A percentile compares a stretch with the other conserved stretches of the same genome.
Conservation (phyloP, 2,797 vertebrate species). For the Tympanoctomys barrerae region DNA sequence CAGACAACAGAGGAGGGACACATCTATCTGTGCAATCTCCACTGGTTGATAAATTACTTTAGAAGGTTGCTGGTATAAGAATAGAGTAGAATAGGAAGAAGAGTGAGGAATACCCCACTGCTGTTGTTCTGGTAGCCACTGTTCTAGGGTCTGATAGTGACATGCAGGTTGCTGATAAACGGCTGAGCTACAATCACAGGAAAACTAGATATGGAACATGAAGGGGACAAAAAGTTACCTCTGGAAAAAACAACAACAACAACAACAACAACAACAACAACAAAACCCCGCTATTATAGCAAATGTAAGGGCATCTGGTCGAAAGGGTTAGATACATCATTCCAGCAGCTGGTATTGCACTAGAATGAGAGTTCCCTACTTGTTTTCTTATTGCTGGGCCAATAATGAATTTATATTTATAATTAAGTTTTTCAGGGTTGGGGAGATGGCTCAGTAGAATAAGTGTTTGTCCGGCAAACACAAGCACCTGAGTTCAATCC, state of each 20-base stretch:
- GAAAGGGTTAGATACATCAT: slow-evolving; percentile 91
- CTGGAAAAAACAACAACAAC: too few relatives aligned
- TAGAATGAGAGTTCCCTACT: slow-evolving; percentile 85
- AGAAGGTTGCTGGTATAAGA: slow-evolving; percentile 88
- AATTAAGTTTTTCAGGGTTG: slow-evolving; percentile 86
- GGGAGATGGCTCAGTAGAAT: too few relatives aligned
- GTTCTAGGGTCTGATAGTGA: slow-evolving; percentile 88
- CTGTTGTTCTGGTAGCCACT: not conserved
- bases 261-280: too few relatives aligned
- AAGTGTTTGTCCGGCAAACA: too few relatives aligned
- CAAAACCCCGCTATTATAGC: slow-evolving; percentile 92
- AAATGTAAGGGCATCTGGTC: slow-evolving; percentile 92
- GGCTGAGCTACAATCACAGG: slow-evolving; percentile 89
- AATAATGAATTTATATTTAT: slow-evolving; percentile 92
- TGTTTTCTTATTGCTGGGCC: slow-evolving; percentile 92
- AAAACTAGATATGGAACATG: slow-evolving; percentile 87
- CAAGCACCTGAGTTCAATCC: too few relatives aligned
- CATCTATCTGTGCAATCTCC: slow-evolving; percentile 87
- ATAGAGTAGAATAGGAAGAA: slow-evolving; percentile 86
- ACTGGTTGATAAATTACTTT: slow-evolving; percentile 89
- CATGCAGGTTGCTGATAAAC: slow-evolving; percentile 90
- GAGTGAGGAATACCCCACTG: slow-evolving; percentile 79
- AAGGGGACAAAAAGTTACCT: slow-evolving; percentile 85
- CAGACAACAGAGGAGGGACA: slow-evolving; percentile 83
- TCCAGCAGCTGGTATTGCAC: slow-evolving; percentile 86